phyloP scores from a whole-genome alignment of 2,888 invertebrate species.

The Nebria salina region DNA sequence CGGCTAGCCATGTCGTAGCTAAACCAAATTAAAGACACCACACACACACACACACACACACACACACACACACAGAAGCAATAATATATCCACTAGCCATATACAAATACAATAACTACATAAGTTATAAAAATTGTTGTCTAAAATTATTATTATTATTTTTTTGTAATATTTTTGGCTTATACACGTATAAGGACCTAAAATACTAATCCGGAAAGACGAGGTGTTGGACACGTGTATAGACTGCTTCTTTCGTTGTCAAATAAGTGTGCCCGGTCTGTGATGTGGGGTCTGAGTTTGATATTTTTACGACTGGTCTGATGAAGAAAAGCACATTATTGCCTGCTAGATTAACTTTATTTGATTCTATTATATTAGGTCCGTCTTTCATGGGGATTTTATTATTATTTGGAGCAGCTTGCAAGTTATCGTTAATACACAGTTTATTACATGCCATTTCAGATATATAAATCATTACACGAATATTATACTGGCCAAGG shows the following conservation, averaged over 20 bases:
- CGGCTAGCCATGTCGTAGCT: constrained; percentile 42
- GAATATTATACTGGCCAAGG: no score
- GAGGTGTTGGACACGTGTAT: not conserved
- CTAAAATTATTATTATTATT: no score
- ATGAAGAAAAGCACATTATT: not conserved
- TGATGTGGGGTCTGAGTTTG: not conserved
- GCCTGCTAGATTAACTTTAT: not conserved
- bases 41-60: not conserved
- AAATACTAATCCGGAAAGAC: not conserved
- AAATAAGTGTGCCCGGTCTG: constrained; percentile 9
- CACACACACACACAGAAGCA: not conserved
- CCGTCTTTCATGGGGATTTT: not conserved
- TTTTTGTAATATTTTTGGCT: no score
- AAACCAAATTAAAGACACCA: constrained; percentile 41
- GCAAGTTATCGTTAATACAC: not conserved
- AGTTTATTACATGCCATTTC: not conserved
- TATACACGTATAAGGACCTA: not conserved
- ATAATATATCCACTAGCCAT: not conserved
- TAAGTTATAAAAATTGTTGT: no score
- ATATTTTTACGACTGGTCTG: not conserved
- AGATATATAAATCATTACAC: not conserved
- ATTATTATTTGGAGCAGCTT: not conserved
- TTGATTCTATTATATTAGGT: not conserved
- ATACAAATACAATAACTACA: not conserved
- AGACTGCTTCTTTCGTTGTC: not conserved